Conservation (phyloP, 92 coral and sea anemone species). For the Umimayanthus chanpuru region DNA sequence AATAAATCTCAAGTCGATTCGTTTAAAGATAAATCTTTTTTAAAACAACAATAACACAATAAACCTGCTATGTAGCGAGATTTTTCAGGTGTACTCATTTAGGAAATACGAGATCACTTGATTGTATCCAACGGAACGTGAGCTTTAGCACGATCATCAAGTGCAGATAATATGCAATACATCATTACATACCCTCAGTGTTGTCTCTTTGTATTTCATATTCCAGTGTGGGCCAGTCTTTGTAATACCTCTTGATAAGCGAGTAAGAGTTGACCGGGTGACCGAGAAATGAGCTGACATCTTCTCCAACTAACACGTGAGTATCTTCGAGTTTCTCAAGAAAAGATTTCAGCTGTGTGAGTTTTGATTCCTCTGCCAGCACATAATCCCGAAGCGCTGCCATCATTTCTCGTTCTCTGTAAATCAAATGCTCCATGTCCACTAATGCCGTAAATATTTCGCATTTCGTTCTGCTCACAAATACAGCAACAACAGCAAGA, state of each 20-base stretch:
- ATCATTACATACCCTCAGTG: slow-evolving; percentile 67
- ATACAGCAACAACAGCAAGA: slow-evolving; percentile 34
- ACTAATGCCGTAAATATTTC: slow-evolving; percentile 90
- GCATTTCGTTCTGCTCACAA: slow-evolving; percentile 52
- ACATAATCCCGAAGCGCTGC: slow-evolving; percentile 64
- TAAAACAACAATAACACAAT: not conserved
- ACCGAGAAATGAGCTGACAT: slow-evolving; percentile 73
- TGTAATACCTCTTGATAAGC: slow-evolving; percentile 78
- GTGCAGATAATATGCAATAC: not conserved
- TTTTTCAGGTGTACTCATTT: not conserved
- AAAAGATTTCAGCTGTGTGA: slow-evolving; percentile 61
- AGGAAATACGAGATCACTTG: slow-evolving; percentile 5
- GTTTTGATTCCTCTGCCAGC: slow-evolving; percentile 62
- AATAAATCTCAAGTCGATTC: not conserved
- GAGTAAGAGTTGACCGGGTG: slow-evolving; percentile 94
- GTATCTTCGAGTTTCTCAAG: slow-evolving; percentile 66
- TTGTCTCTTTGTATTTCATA: slow-evolving; percentile 65
- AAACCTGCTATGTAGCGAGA: not conserved
- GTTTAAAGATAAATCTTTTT: no score
- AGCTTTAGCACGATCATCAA: not conserved
- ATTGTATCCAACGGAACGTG: not conserved
- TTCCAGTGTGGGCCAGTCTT: slow-evolving; percentile 80
- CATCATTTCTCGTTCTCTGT: slow-evolving; percentile 82
- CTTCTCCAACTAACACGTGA: slow-evolving; percentile 61
- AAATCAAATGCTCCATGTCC: slow-evolving; percentile 81